Base-by-base conservation (phyloP, 2,113 vertebrate species). In the Lamprologus sp. region DNA sequence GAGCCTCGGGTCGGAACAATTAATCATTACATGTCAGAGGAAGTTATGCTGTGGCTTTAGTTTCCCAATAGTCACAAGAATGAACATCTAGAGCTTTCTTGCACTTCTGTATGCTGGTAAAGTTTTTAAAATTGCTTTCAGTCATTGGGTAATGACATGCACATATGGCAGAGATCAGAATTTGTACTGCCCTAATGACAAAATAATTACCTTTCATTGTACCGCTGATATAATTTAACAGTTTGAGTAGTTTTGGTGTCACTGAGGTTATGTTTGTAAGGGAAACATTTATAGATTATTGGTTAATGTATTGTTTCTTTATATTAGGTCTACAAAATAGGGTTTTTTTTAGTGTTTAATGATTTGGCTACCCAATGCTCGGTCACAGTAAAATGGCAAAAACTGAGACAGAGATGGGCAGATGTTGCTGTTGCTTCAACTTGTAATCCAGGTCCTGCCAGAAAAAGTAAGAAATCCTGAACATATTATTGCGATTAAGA, bases 161-260 rank as follows among this genome's bases (percentile, higher is more conserved):
- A 89, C 83, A 92, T 47, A 42, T 89, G 89, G 90, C 47, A 89
- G 37, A 87, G 58, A 84, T 83, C 84, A 47, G 79, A 85, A 85
- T 42, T 85, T 63, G 60, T 33, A 49, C 79, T 28, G 7, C 21
- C 13, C n/a, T 84, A 84, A 89, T 82, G 90, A 89, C 84, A 85
- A 55, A 85, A 89, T 88, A 91, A 90, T 85, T 54, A 82, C 63
- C 26, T 83, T 37, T 33, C 15, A 23, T 7, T 80, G 49, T 81
- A 58, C 37, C 9, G 6, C 55, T 55, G 21, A 35, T 77, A 58
- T 77, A 28, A 73, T 85, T 65, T 51, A 84, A 58, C 45, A 81
- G 53, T 86, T 35, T 85, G 31, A 68, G 68, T 53, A 53, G 12
- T 37, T 85, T 55, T 70, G 85, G 33, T 79, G 33, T 90, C 65